Evolutionary conservation across 1,140 invertebrate genomes (phyloP), one percentile per base, ranked within the genome.

Genomic region (Wasmannia auropunctata): DNA sequence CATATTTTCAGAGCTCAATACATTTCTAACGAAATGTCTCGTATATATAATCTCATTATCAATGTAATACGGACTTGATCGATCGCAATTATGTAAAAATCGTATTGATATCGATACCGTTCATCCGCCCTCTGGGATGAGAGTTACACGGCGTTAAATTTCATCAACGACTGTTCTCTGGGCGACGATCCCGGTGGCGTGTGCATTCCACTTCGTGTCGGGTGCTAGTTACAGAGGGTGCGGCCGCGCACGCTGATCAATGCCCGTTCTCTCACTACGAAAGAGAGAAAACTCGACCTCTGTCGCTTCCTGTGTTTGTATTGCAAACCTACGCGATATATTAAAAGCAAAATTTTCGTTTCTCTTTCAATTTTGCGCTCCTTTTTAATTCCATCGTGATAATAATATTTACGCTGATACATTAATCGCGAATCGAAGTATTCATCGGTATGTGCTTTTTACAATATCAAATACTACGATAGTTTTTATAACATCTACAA

Each of bases 291-390:
- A 28, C 56, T 43, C 62, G 51, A 58, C n/a, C 74, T 85, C 43
- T 3, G 19, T 28, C 31, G 25, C 25, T 67, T 85, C 43, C 49
- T 79, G 16, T 92, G 88, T 93, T 93, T 92, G 86, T 89, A 91
- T 75, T 90, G 91, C 84, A 92, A 93, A 93, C 88, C 86, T 81
- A 84, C 87, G 67, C 87, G 91, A 92, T 93, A 91, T 92, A 93
- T 92, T 90, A 93, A 93, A 93, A 88, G 89, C 86, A 89, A 89
- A 91, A 89, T 84, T 87, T 87, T 62, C 88, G 88, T 87, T 87
- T 91, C 90, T 92, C 87, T 83, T 90, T 85, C 63, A 81, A 88
- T 87, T 87, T 46, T n/a, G 85, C 88, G 84, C 84, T 80, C 14
- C 90, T 91, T 90, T 92, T 93, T 93, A 87, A 91, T 93, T 77